Conservation (phyloP, 2,888 invertebrate species). For the Agonopterix alstromeriana region DNA sequence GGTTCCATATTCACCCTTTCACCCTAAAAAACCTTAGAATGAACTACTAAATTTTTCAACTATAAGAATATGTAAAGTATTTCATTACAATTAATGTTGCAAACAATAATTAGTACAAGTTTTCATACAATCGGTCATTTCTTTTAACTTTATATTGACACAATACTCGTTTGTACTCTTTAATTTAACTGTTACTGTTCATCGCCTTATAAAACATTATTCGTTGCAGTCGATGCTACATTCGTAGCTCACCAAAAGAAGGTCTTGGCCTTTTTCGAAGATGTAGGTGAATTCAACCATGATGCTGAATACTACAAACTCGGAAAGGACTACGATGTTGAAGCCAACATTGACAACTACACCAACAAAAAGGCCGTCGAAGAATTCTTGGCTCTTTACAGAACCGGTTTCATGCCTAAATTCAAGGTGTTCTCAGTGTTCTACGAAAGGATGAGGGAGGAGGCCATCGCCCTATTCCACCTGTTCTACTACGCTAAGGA, state of each 20-base stretch:
- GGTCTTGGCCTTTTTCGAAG: conserved; percentile 42
- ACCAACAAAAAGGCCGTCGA: conserved; percentile 57
- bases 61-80: too few species aligned
- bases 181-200: background rate
- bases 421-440: conserved; percentile 71
- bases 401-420: conserved; percentile 64
- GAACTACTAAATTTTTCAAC: background rate
- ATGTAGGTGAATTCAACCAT: conserved; percentile 44
- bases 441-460: conserved; percentile 55
- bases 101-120: too few species aligned
- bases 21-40: background rate
- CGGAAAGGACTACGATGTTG: conserved; percentile 45
- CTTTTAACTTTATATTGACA: too few species aligned
- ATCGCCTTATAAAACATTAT: background rate
- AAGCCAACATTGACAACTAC: conserved; percentile 50
- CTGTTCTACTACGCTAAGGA: conserved; percentile 78
- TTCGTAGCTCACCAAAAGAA: conserved; percentile 13
- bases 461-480: conserved; percentile 72
- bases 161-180: too few species aligned
- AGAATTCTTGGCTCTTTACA: conserved; percentile 54
- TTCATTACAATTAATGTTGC: background rate
- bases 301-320: conserved; percentile 50
- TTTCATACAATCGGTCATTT: too few species aligned
- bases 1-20: too few species aligned
- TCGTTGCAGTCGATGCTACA: conserved; percentile 17